These are phyloP conservation scores for Dissostichus mawsoni DNA, from an alignment of 2,113 vertebrate species.

Conservation along the genomic window DNA sequence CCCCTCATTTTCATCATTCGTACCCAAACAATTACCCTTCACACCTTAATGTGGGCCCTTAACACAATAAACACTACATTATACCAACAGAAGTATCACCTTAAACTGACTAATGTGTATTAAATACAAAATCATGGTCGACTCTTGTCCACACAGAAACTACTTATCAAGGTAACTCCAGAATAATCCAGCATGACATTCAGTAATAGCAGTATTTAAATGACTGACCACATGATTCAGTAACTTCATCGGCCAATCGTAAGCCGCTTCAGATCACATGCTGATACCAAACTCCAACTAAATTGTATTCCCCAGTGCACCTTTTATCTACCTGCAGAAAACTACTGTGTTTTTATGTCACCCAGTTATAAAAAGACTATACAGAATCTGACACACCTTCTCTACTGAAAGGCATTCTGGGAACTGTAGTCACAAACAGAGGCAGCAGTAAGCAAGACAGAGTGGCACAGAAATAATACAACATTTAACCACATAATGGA, in stretches of 20 bases:
- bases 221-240: neutral
- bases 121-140: too few species aligned
- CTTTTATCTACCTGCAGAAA: neutral
- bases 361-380: neutral
- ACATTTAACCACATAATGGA: neutral
- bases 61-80: too few species aligned
- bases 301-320: neutral
- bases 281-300: neutral
- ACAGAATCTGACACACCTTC: neutral
- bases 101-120: too few species aligned
- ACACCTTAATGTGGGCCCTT: too few species aligned
- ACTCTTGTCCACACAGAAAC: too few species aligned
- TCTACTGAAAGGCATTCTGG: slow-evolving; percentile 35
- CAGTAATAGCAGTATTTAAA: too few species aligned
- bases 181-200: too few species aligned
- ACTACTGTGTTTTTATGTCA: neutral
- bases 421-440: slow-evolving; percentile 12
- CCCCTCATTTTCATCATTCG: too few species aligned
- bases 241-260: neutral
- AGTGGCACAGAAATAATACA: neutral
- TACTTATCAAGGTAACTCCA: too few species aligned
- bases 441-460: neutral
- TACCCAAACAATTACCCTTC: too few species aligned
- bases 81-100: too few species aligned
- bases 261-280: neutral